Evolutionary conservation across 2,797 vertebrate species (phyloP), one percentile per base, ranked within the genome.

Genomic region (Diplodus sargus): DNA sequence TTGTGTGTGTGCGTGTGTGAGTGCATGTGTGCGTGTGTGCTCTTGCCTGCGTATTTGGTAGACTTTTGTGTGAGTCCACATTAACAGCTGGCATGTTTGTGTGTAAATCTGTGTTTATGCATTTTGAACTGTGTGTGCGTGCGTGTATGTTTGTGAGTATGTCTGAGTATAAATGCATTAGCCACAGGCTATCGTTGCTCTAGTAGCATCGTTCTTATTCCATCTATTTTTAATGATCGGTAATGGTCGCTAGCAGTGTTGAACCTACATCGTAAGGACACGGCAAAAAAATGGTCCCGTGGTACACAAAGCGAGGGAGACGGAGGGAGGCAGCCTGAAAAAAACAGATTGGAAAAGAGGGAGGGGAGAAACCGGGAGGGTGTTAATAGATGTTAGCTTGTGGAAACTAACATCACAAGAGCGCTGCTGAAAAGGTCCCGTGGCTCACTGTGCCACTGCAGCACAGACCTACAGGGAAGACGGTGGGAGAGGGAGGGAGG

Each of bases 201-300:
- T 85, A 86, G 83, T 79, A 80, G 82, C 84, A 88, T 86, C 78
- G 71, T 90, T 93, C 87, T 86, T 88, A 84, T 87, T 87, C 74
- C 82, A 92, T 93, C 78, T 70, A 93, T 93, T 91, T 93, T 94
- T 93, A 93, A 94, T 93, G 87, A 89, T 88, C 25, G 67, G 91
- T 92, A 92, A 92, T 93, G 88, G 88, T 91, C 59, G 89, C 91
- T 85, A 81, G 83, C 85, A 86, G 90, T 89, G 85, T 90, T 87
- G 86, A 90, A 79, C 85, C 83, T 86, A 71, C 74, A 82, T 81
- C 15, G 45, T 81, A 52, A 84, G 78, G 70, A 89, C 77, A 62
- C 48, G 8, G 77, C 52, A 79, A 84, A 79, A 79, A 67, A 81
- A 87, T 2, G 53, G 64, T 81, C 78, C 83, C 18, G 12, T 58